A percentile compares a stretch with the other conserved stretches of the same genome.
These are phyloP conservation scores for Polyergus mexicanus DNA, from an alignment of 1,140 invertebrate genomes.

Conservation along the genomic window DNA sequence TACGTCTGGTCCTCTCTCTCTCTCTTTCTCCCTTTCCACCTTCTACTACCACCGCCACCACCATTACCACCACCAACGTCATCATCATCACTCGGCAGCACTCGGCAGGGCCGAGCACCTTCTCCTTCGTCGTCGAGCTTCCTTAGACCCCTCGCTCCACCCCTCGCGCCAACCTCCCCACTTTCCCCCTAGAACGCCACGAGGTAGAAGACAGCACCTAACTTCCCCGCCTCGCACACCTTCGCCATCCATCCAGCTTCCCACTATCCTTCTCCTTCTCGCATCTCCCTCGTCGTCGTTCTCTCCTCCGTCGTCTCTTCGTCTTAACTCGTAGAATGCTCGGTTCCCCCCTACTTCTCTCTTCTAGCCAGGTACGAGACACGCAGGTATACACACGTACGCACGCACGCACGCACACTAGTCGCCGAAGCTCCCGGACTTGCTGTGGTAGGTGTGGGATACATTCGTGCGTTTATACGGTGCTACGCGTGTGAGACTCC, in stretches of 20 bases:
- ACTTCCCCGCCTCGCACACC: conserved; percentile 47
- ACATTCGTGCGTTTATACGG: conserved; percentile 37
- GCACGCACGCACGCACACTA: conserved; percentile 16
- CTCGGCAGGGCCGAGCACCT: conserved; percentile 58
- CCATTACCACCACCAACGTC: conserved; percentile 53
- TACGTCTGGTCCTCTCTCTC: conserved; percentile 60
- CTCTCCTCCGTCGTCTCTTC: conserved; percentile 46
- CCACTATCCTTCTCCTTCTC: conserved; percentile 30
- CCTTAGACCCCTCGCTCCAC: conserved; percentile 60
- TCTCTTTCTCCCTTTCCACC: conserved; percentile 74
- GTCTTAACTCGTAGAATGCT: conserved; percentile 66
- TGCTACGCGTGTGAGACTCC: conserved; percentile 24
- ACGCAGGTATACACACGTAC: conserved; percentile 72
- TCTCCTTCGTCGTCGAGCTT: conserved; percentile 67
- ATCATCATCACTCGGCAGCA: conserved; percentile 66
- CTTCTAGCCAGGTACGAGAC: conserved; percentile 78
- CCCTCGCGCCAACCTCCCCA: background rate
- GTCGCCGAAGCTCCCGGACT: conserved; percentile 9
- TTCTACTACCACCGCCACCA: conserved; percentile 69
- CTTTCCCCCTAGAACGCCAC: conserved; percentile 32
- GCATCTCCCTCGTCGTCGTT: conserved; percentile 52
- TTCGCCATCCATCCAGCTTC: conserved; percentile 33
- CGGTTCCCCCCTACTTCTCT: conserved; percentile 74
- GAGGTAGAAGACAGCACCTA: conserved; percentile 68
- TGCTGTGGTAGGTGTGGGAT: conserved; percentile 45